Evolutionary conservation across 2,888 invertebrate species (phyloP).

Genomic region (Abrostola tripartita): DNA sequence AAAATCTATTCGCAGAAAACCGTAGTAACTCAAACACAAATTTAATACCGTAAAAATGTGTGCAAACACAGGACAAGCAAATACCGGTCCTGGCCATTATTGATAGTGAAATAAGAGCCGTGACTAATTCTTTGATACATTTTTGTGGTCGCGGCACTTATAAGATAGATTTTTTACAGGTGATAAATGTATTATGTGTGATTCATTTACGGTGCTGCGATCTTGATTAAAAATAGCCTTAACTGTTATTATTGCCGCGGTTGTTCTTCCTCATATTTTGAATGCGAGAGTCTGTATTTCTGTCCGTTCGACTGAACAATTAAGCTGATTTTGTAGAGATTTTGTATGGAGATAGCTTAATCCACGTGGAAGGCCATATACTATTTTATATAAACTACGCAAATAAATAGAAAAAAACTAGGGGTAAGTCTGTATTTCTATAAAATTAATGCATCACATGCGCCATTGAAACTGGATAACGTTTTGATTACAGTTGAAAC

Average conservation of each 20-base stretch:
- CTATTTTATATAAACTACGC: too few species aligned
- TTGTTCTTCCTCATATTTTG: slow-evolving; percentile 19
- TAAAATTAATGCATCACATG: too few species aligned
- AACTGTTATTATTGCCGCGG: slow-evolving; percentile 21
- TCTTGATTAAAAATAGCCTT: slow-evolving; percentile 35
- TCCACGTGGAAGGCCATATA: too few species aligned
- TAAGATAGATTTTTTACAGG: slow-evolving; percentile 48
- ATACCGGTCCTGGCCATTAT: slow-evolving; percentile 28
- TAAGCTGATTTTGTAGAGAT: too few species aligned
- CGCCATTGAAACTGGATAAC: too few species aligned
- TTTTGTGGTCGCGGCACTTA: slow-evolving; percentile 69
- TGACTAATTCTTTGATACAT: slow-evolving; percentile 77
- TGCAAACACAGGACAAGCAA: slow-evolving; percentile 27
- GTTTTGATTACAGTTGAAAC: too few species aligned
- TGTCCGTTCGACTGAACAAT: too few species aligned
- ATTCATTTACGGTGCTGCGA: slow-evolving; percentile 76
- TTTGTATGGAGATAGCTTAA: too few species aligned
- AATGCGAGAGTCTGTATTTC: too few species aligned
- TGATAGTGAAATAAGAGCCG: slow-evolving; percentile 73
- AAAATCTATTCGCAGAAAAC: slow-evolving; percentile 68
- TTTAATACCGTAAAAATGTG: slow-evolving; percentile 54
- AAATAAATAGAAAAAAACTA: too few species aligned
- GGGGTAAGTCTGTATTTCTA: too few species aligned
- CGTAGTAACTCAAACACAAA: slow-evolving; percentile 71
- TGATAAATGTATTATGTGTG: slow-evolving; percentile 50